Percentiles rank a stretch among this genome's conserved stretches.
phyloP scores from a whole-genome alignment of 2,113 vertebrate species.

The Bufo bufo region DNA sequence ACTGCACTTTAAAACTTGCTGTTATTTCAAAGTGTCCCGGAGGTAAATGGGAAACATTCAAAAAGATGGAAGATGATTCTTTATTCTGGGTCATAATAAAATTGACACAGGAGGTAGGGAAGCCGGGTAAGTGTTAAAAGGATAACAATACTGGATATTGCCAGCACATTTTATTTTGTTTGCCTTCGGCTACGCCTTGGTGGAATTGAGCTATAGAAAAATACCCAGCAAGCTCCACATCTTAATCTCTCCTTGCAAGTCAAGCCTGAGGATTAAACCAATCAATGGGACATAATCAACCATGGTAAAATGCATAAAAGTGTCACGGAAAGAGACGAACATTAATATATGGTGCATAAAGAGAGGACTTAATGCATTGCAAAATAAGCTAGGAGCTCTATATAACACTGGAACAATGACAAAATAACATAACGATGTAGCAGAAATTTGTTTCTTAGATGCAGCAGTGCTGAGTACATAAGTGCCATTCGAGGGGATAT shows the following conservation, averaged over 20 bases:
- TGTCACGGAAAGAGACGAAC: background rate
- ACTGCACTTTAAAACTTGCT: slow-evolving; percentile 26
- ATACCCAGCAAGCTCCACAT: slow-evolving; percentile 5
- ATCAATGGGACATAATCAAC: slow-evolving; percentile 20
- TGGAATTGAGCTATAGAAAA: background rate
- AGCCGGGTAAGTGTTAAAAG: background rate
- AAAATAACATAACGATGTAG: background rate
- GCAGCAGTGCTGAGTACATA: no score
- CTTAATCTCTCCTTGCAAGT: slow-evolving; percentile 8
- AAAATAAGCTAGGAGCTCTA: background rate
- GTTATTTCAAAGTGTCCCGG: slow-evolving; percentile 33
- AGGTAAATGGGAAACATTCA: background rate
- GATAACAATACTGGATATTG: slow-evolving; percentile 43
- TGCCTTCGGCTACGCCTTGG: background rate
- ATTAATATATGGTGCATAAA: background rate
- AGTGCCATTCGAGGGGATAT: no score
- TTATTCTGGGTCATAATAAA: slow-evolving; percentile 38
- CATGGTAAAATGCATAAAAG: background rate
- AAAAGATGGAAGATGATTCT: slow-evolving; percentile 2
- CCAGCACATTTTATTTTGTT: slow-evolving; percentile 1
- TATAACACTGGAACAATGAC: background rate
- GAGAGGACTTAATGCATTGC: background rate
- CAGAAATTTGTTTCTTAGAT: background rate
- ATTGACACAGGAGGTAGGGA: background rate
- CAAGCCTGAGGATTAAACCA: slow-evolving; percentile 15